A percentile compares a stretch with the other conserved stretches of the same genome.
phyloP scores from a whole-genome alignment of 1,140 invertebrate genomes.

The Ctenoplectra terminalis region DNA sequence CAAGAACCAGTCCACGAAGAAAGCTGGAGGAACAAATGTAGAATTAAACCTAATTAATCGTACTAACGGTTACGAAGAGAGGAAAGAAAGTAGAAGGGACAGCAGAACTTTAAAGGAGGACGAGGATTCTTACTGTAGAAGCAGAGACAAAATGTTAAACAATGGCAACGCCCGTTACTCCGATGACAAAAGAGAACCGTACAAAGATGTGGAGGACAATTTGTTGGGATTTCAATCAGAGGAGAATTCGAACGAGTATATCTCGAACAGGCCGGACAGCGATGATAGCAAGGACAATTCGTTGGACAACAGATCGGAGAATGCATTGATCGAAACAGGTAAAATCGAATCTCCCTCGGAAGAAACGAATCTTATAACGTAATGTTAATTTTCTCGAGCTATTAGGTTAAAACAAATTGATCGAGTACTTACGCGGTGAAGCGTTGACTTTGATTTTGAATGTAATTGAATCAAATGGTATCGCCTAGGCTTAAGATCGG shows the following conservation, averaged over 20 bases:
- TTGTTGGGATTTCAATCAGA: conserved; percentile 65
- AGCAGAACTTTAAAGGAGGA: conserved; percentile 13
- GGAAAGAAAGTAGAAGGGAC: neutral
- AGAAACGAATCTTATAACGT: conserved; percentile 77
- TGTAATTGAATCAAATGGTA: neutral
- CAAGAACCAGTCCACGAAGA: conserved; percentile 22
- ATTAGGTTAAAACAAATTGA: conserved; percentile 36
- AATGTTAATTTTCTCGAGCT: conserved; percentile 36
- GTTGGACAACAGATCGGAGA: conserved; percentile 74
- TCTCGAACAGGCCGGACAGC: conserved; percentile 64
- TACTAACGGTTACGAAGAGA: conserved; percentile 1
- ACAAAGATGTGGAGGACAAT: conserved; percentile 27
- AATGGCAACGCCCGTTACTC: conserved; percentile 16
- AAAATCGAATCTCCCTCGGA: conserved; percentile 72
- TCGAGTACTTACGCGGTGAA: conserved; percentile 3
- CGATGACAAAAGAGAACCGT: conserved; percentile 12
- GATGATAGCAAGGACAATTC: conserved; percentile 74
- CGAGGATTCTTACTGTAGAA: conserved; percentile 7
- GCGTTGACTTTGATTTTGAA: neutral
- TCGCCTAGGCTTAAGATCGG: conserved; percentile 17
- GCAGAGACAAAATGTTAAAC: conserved; percentile 33
- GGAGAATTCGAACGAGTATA: conserved; percentile 74
- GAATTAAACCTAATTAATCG: conserved; percentile 56
- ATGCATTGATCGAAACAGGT: conserved; percentile 58
- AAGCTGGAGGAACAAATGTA: conserved; percentile 40